Conservation (phyloP, 2,888 invertebrate species). For the Cheilosia vulpina region DNA sequence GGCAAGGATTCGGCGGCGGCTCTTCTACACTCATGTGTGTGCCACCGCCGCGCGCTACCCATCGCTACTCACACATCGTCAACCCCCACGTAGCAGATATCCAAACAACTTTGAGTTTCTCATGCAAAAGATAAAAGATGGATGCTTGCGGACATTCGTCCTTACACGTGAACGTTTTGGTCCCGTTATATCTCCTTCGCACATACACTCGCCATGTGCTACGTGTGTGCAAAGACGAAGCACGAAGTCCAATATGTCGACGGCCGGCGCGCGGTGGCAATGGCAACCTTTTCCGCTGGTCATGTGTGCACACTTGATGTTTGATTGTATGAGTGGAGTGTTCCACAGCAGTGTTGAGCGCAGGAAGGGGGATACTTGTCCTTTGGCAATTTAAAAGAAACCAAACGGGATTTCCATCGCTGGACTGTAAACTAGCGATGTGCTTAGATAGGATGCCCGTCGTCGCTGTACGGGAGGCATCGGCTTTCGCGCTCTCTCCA, state of each 20-base stretch:
- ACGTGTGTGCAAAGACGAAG: conserved; percentile 20
- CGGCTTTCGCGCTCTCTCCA: conserved; percentile 15
- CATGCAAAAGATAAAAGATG: conserved; percentile 75
- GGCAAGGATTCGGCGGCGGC: conserved; percentile 64
- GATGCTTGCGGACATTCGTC: conserved; percentile 75
- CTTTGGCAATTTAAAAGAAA: conserved; percentile 75
- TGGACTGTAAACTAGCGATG: conserved; percentile 72
- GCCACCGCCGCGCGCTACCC: conserved; percentile 32
- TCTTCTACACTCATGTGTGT: conserved; percentile 60
- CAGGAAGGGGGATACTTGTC: conserved; percentile 68
- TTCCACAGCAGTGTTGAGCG: conserved; percentile 8
- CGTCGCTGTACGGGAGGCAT: conserved; percentile 11
- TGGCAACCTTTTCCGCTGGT: conserved; percentile 48
- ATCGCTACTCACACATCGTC: conserved; percentile 46
- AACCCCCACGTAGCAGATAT: conserved; percentile 59
- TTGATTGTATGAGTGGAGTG: conserved; percentile 43
- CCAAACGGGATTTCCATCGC: conserved; percentile 59
- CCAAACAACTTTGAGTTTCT: conserved; percentile 74
- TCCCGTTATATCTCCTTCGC: conserved; percentile 55
- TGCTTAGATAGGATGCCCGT: conserved; percentile 61
- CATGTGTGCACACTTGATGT: conserved; percentile 59
- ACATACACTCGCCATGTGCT: conserved; percentile 27
- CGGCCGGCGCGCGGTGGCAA: background rate
- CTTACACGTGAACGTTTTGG: conserved; percentile 73
- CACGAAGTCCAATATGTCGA: conserved; percentile 52